phyloP scores from a whole-genome alignment of 2,113 vertebrate genomes.

The Chaetops frenatus region DNA sequence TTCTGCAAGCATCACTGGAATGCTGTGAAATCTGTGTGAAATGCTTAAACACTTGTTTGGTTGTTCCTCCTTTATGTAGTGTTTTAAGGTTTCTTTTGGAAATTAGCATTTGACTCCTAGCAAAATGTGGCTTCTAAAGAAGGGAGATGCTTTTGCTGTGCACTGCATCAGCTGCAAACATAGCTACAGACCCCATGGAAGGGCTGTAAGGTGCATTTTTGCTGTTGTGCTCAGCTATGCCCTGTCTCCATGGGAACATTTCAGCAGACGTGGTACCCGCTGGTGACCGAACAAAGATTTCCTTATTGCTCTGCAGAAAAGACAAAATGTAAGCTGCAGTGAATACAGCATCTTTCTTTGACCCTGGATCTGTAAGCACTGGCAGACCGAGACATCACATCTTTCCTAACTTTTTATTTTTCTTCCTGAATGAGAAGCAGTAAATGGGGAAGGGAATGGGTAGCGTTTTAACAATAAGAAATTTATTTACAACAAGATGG shows the following conservation, averaged over 20 bases:
- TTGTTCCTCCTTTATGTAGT: neutral
- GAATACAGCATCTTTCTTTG: neutral
- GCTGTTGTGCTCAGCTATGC: neutral
- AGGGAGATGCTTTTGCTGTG: neutral
- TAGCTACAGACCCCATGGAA: neutral
- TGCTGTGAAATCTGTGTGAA: neutral
- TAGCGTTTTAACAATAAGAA: neutral
- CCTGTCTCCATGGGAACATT: slow-evolving; percentile 65
- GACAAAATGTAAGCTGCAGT: neutral
- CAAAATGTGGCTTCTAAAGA: neutral
- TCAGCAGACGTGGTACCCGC: neutral
- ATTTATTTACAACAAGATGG: neutral
- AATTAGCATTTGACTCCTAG: neutral
- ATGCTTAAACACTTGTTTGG: neutral
- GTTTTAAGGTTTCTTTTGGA: neutral
- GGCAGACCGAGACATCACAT: neutral
- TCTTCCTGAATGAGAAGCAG: neutral
- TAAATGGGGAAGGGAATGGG: neutral
- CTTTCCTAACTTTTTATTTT: neutral
- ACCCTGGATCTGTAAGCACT: neutral
- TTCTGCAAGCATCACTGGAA: neutral
- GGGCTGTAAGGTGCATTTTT: neutral
- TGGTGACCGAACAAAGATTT: neutral
- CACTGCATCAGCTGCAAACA: fast-evolving
- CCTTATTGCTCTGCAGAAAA: neutral